Evolutionary conservation across 1,140 invertebrate species (phyloP), one percentile per base, ranked within the genome.

Genomic region (Microplitis demolitor): DNA sequence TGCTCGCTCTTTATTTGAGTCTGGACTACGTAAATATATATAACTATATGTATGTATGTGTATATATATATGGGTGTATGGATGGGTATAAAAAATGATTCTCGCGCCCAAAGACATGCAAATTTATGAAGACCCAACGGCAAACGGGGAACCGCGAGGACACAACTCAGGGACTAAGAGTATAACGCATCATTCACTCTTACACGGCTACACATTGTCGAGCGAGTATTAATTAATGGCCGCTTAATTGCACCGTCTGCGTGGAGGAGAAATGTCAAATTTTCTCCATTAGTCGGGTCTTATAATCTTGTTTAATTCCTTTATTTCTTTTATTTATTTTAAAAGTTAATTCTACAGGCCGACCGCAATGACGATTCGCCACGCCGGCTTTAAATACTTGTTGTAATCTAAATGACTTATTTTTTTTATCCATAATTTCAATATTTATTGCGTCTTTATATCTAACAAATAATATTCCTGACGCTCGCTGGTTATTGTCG

Each of bases 71-170:
- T 64, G 51, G 39, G 53, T 34, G 13, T 45, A 14, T 58, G 53
- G 50, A 75, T 78, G 79, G 74, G 78, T 80, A 77, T 85, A 85
- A 85, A 85, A 85, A 85, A 85, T 85, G 81, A 86, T 86, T 80
- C 83, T 84, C 78, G 82, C 80, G 78, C 78, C 82, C 82, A 83
- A 85, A 84, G 84, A 86, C 83, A 85, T 85, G 84, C 82, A 84
- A 86, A 85, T 86, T 86, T 86, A 86, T 85, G 82, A 83, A 86
- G 81, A 81, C 80, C 76, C 77, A 11, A 73, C 79, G 74, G 77
- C 76, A 76, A 76, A 77, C 77, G 76, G 76, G 62, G 24, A 24
- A 24, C 24, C 24, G 24, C 24, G 24, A 75, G 71, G 75, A 74
- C 69, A 74, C 34, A 5, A 11, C 13, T n/a, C 34, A 37, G 13